phyloP scores from a whole-genome alignment of 1,140 invertebrate genomes.

The Eubasilissa regina region DNA sequence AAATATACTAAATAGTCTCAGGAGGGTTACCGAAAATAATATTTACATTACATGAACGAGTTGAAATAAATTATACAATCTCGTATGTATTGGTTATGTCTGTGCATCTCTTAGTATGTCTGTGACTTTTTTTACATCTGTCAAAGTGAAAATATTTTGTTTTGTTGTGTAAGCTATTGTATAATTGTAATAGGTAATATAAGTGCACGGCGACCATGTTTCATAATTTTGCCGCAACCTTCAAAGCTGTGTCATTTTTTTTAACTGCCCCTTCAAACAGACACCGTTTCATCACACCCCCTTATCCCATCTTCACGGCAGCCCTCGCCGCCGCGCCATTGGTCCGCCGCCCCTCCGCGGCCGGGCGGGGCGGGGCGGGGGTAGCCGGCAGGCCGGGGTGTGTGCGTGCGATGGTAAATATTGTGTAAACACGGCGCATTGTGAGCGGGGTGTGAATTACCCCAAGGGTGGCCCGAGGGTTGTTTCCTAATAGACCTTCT shows the following conservation, averaged over 20 bases:
- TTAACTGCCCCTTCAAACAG: neutral
- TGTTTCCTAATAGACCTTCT: neutral
- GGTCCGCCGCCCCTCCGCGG: neutral
- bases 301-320: neutral
- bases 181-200: too few species aligned
- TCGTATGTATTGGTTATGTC: too few species aligned
- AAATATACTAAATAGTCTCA: too few species aligned
- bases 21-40: too few species aligned
- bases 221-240: neutral
- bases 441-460: slow-evolving; percentile 16
- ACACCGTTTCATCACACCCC: slow-evolving; percentile 26
- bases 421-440: slow-evolving; percentile 40
- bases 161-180: too few species aligned
- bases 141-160: too few species aligned
- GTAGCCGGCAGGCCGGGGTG: slow-evolving; percentile 1
- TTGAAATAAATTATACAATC: too few species aligned
- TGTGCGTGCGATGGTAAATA: slow-evolving; percentile 18
- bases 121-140: too few species aligned
- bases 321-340: slow-evolving; percentile 12
- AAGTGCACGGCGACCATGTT: neutral
- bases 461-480: neutral
- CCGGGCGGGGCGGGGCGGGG: neutral
- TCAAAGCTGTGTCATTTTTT: slow-evolving; percentile 9
- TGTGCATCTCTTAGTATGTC: too few species aligned
- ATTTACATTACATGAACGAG: too few species aligned